Base-by-base conservation (phyloP, 2,113 vertebrate species). In the Theropithecus gelada region DNA sequence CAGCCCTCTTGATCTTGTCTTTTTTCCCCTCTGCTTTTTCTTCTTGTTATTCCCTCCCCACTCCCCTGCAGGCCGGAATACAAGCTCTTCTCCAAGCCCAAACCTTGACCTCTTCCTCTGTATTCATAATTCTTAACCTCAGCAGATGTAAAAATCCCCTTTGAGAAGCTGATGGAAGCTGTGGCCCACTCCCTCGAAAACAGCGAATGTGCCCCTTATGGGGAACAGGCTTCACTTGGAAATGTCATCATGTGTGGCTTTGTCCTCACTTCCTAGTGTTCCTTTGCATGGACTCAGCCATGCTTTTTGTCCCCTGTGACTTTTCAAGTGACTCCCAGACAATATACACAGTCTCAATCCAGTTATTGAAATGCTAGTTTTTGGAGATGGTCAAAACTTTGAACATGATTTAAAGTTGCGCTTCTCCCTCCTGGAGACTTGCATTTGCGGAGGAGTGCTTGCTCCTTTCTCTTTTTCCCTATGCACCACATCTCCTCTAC, bases 141-240 rank as follows among this genome's bases (percentile, higher is more conserved):
- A 25, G 66, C 30, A 27, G 8, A 16, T 32, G 9, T 14, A 22
- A 25, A 30, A 12, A 6, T 7, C 25, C 3, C 50, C n/a, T 23
- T 0, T 2, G 57, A 91, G 16, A 94, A 79, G 81, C 13, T 43
- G 10, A 18, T 38, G 32, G 38, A 32, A 84, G 38, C 55, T 2
- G 38, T 40, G 16, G 14, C 38, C 27, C 14, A 32, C 40, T 86
- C 11, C 52, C 30, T n/a, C 45, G 22, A 38, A 52, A 81, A 72
- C 0, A 0, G 55, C 91, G n/a, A n/a, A 13, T 75, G 55, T n/a
- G n/a, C 4, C 23, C 9, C 5, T 0, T 50, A 48, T 9, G 45
- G 55, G 66, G 45, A 52, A 5, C 32, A 79, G 59, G 35, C 12
- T 78, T 81, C 23, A 17, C 5, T 86, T 55, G 3, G 0, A 1